Percentiles rank a stretch among this genome's conserved stretches.
Conservation (phyloP, 2,888 invertebrate species). For the Elmis aenea region DNA sequence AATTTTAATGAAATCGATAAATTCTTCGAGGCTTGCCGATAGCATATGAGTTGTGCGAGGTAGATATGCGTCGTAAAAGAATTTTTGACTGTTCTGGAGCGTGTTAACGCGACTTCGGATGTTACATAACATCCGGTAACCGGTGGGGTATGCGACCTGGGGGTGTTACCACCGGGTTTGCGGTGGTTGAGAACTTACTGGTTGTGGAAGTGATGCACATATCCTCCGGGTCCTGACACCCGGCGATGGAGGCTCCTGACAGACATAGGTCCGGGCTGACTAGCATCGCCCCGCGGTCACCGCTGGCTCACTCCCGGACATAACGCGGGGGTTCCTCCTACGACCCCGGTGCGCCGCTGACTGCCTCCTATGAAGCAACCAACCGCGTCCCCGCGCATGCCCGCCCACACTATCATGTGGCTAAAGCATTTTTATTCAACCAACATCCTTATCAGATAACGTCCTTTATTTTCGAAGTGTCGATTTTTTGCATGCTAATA, state of each 20-base stretch:
- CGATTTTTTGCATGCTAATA: too few species aligned
- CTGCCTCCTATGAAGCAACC: conserved; percentile 30
- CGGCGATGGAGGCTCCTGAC: conserved; percentile 49
- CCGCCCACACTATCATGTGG: conserved; percentile 26
- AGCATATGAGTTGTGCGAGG: too few species aligned
- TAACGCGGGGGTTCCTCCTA: conserved; percentile 42
- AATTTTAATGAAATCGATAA: too few species aligned
- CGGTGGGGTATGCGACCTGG: too few species aligned
- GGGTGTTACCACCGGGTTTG: too few species aligned
- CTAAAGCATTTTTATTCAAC: conserved; percentile 24
- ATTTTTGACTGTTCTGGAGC: too few species aligned
- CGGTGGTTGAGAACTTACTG: too few species aligned
- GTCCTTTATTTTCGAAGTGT: too few species aligned
- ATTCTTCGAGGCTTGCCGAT: too few species aligned
- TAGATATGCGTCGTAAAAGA: too few species aligned
- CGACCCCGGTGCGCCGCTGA: conserved; percentile 43
- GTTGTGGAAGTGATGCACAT: conserved; percentile 47
- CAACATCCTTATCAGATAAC: conserved; percentile 18
- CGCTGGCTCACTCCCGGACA: conserved; percentile 42
- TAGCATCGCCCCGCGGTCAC: conserved; percentile 47
- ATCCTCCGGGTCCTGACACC: conserved; percentile 49
- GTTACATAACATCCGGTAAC: too few species aligned
- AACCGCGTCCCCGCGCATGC: conserved; percentile 34
- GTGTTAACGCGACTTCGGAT: too few species aligned
- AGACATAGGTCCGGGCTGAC: conserved; percentile 47